Conservation (phyloP, 2,888 invertebrate genomes). For the Eilema griseolum region DNA sequence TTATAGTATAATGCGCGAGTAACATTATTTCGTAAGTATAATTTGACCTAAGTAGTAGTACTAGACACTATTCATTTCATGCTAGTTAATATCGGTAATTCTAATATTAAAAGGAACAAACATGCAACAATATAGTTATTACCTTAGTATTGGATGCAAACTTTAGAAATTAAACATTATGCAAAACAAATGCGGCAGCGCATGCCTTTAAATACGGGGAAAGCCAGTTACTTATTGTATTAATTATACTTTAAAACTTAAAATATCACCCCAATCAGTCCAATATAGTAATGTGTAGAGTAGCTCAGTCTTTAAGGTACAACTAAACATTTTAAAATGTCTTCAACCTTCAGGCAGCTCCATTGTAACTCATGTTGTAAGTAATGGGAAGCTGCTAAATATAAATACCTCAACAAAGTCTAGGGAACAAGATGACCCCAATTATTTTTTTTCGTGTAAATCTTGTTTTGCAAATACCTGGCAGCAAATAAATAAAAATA, state of each 20-base stretch:
- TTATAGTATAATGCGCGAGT: neutral
- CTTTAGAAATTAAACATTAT: neutral
- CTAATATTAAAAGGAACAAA: constrained; percentile 5
- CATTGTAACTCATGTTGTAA: neutral
- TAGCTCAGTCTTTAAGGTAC: neutral
- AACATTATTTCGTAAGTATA: neutral
- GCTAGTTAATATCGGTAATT: neutral
- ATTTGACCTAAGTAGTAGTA: neutral
- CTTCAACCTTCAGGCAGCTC: neutral
- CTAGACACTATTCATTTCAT: neutral
- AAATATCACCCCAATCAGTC: neutral
- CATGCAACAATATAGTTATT: constrained; percentile 10
- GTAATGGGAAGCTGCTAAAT: neutral
- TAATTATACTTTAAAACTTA: neutral
- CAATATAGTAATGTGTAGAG: neutral
- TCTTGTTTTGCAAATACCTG: no score
- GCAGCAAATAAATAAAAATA: no score
- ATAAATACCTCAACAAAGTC: no score
- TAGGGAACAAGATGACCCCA: no score
- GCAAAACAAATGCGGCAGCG: constrained; percentile 13
- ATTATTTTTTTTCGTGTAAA: no score
- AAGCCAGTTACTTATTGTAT: neutral
- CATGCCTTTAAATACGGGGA: neutral
- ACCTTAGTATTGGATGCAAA: constrained; percentile 4
- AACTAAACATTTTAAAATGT: neutral